These are phyloP conservation scores for Luscinia luscinia DNA, from an alignment of 2,797 vertebrate genomes.

Conservation along the genomic window DNA sequence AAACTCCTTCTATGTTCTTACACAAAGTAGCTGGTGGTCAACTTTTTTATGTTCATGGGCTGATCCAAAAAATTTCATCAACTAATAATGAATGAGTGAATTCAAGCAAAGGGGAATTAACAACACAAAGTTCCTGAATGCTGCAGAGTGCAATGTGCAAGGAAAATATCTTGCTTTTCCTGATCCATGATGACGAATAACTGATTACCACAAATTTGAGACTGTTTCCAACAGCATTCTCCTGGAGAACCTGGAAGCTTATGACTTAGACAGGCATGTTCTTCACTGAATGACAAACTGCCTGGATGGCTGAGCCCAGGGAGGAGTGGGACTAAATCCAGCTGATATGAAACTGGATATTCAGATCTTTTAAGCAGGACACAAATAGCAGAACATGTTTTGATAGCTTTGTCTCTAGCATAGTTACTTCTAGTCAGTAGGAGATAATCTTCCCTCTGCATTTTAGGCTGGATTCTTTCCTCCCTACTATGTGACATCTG, in stretches of 20 bases:
- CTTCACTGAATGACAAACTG: neutral
- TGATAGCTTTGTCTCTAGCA: neutral
- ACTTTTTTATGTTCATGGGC: neutral
- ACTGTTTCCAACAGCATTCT: neutral
- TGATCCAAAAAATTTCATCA: neutral
- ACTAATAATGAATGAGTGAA: neutral
- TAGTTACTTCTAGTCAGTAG: neutral
- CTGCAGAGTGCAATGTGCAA: neutral
- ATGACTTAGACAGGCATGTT: fast-evolving
- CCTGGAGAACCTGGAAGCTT: neutral
- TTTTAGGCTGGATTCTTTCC: neutral
- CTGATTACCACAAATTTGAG: neutral
- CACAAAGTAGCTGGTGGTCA: neutral
- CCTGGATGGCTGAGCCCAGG: neutral
- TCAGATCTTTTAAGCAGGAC: neutral
- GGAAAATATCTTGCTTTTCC: neutral
- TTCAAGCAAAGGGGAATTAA: neutral
- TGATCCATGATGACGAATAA: neutral
- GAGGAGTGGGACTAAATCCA: neutral
- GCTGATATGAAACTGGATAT: neutral
- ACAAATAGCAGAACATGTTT: neutral
- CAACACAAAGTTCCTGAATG: neutral
- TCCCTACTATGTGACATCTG: neutral
- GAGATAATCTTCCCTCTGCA: neutral
- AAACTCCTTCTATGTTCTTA: neutral